A percentile compares a stretch with the other conserved stretches of the same genome.
phyloP scores from a whole-genome alignment of 1,140 invertebrate species.

The Agrilus planipennis region DNA sequence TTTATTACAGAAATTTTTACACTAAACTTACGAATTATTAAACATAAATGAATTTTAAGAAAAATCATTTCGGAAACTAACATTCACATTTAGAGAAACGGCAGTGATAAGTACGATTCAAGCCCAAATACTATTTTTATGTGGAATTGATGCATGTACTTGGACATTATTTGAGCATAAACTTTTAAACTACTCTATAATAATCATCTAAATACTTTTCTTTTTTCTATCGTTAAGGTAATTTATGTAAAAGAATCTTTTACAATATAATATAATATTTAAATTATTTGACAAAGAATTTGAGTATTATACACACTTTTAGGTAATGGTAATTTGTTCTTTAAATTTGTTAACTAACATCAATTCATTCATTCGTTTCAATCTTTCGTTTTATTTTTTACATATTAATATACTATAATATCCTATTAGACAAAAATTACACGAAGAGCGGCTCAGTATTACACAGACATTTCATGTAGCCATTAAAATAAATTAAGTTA shows the following conservation, averaged over 20 bases:
- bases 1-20: conserved; percentile 3
- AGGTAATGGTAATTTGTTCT: not conserved
- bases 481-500: no score
- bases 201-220: conserved; percentile 8
- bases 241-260: conserved; percentile 1
- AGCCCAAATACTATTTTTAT: conserved; percentile 22
- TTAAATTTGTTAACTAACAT: no score
- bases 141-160: conserved; percentile 15
- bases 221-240: conserved; percentile 7
- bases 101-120: conserved; percentile 28
- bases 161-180: conserved; percentile 27
- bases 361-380: no score
- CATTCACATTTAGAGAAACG: conserved; percentile 26
- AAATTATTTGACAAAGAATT: conserved; percentile 7
- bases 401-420: no score
- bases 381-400: no score
- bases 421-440: no score
- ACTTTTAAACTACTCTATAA: conserved; percentile 18
- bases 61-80: conserved; percentile 7
- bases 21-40: not conserved
- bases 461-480: no score
- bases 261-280: conserved; percentile 1
- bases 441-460: no score
- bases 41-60: not conserved
- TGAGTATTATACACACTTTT: conserved; percentile 8